phyloP scores from a whole-genome alignment of 2,797 vertebrate genomes.

The Megaceryle alcyon region DNA sequence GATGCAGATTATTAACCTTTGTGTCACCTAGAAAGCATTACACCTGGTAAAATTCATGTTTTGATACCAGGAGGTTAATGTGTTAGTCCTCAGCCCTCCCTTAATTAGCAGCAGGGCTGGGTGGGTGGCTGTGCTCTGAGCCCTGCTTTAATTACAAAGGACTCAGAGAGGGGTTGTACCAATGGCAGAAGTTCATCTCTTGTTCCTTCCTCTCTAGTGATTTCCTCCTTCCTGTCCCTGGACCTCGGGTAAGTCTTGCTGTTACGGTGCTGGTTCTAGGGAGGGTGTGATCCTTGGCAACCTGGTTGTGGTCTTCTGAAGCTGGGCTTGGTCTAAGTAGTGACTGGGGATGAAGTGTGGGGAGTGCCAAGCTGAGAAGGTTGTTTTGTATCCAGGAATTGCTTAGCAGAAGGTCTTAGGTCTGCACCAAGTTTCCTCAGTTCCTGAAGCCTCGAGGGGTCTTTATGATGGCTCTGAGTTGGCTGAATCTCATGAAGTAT shows the following conservation, averaged over 20 bases:
- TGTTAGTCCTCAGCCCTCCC: slow-evolving; percentile 29
- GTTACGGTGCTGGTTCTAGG: accelerated
- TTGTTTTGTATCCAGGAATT: neutral
- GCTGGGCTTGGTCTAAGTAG: neutral
- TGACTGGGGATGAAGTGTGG: accelerated
- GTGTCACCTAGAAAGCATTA: slow-evolving; percentile 51
- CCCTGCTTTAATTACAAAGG: neutral
- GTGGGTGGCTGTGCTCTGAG: neutral
- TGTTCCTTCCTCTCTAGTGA: neutral
- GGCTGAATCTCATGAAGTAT: neutral
- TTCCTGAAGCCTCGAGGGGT: neutral
- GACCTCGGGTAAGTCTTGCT: neutral
- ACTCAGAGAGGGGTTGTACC: neutral
- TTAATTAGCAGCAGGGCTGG: neutral
- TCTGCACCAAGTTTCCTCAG: neutral
- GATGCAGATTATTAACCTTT: slow-evolving; percentile 69
- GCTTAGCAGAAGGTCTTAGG: neutral
- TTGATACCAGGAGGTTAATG: slow-evolving; percentile 40
- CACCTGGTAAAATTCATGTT: slow-evolving; percentile 61
- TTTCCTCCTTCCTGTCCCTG: neutral
- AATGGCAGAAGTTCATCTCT: neutral
- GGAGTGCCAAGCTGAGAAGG: neutral
- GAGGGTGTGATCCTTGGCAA: neutral
- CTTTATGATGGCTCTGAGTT: neutral
- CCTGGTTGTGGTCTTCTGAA: neutral